Base-by-base conservation (phyloP, 2,888 invertebrate genomes). In the Drosophila koepferae region DNA sequence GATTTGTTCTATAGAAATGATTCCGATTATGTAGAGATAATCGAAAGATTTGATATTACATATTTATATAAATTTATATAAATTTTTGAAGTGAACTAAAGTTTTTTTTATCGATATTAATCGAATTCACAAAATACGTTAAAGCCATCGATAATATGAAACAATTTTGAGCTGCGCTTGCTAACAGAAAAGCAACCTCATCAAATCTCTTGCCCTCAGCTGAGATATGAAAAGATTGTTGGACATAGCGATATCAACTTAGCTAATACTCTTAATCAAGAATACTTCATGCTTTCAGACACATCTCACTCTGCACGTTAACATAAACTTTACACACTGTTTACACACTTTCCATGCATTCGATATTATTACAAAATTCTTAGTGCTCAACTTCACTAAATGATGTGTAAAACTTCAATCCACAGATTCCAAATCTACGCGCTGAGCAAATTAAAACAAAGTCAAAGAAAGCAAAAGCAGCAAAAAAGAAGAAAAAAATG, bases 391-490 rank as follows among this genome's bases (percentile, higher is more conserved):
- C 18, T 10, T 51, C 20, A 16, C 14, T n/a, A 81, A 78, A 70
- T 64, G 40, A 76, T 68, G 66, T 63, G 58, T 63, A 61, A 59
- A 73, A 59, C 63, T 71, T 63, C 72, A 62, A 70, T 51, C 1
- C 12, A 14, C 34, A n/a, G 16, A 58, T 68, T 67, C 62, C 70
- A 68, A 70, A 49, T 46, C 62, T 53, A 44, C 43, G 48, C 46
- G 55, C 60, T 36, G 34, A 68, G 61, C 56, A 78, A 73, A 72
- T 70, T 67, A 71, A 73, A 74, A 66, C 53, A 61, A 77, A 71
- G 61, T 51, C 56, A 72, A 65, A 61, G 41, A 41, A 51, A 75
- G 53, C 53, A 54, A 54, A 34, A 34, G 31, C 41, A 69, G 7
- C 41, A 55, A 48, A 31, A 64, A 48, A 62, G 80, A 82, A 31